These are phyloP conservation scores for Copsychus sechellarum DNA, from an alignment of 2,113 vertebrate genomes.

Conservation along the genomic window DNA sequence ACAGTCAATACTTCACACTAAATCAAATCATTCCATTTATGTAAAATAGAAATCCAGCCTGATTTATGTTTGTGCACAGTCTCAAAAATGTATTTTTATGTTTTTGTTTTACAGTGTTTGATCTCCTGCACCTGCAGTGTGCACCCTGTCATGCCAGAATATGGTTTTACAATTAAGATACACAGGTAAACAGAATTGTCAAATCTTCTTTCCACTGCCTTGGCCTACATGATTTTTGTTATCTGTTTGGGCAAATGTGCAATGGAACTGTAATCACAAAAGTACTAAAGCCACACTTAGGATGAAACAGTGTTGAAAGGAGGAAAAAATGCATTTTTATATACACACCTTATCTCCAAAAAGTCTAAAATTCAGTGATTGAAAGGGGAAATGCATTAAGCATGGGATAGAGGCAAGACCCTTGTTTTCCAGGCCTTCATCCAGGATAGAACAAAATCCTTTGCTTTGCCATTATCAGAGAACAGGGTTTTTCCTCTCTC, in stretches of 20 bases:
- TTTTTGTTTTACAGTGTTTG: neutral
- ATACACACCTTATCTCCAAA: neutral
- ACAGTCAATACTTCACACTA: neutral
- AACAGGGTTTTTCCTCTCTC: neutral
- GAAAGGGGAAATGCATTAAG: neutral
- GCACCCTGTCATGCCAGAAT: neutral
- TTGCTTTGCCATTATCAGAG: fast-evolving
- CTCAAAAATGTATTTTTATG: neutral
- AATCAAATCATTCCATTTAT: neutral
- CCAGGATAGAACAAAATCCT: neutral
- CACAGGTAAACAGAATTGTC: neutral
- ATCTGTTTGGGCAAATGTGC: no score
- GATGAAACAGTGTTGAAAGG: neutral
- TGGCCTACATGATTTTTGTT: neutral
- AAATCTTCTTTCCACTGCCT: neutral
- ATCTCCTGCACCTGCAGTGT: neutral
- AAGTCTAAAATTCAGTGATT: neutral
- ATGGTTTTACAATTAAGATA: neutral
- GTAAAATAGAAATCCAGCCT: neutral
- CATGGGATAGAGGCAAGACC: neutral
- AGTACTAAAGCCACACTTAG: neutral
- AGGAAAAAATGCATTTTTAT: neutral
- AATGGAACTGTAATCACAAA: neutral
- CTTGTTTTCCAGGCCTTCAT: neutral
- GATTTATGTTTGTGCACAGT: neutral